Conservation (phyloP, 2,113 vertebrate species). For the Mormoops blainvillei region DNA sequence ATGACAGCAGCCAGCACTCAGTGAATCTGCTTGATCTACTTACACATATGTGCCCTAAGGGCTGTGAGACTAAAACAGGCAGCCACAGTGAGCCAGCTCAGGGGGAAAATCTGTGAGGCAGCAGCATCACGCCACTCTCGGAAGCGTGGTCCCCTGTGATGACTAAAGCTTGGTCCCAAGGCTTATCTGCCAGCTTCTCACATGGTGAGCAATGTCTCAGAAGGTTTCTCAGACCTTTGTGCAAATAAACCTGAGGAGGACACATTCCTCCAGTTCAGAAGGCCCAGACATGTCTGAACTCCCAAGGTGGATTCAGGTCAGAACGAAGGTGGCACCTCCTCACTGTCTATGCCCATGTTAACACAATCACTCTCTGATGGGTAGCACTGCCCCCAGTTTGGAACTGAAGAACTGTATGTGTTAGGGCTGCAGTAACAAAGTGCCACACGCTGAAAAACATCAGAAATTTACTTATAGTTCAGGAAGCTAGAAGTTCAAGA, state of each 20-base stretch:
- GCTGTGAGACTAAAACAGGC: not conserved
- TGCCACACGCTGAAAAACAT: not conserved
- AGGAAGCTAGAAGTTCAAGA: not conserved
- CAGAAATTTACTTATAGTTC: not conserved
- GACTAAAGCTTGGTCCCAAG: not conserved
- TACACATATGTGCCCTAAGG: not conserved
- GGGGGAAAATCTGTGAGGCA: not conserved
- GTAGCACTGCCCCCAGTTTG: not conserved
- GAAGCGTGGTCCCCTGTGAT: not conserved
- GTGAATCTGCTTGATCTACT: not conserved
- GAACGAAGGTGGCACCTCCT: not conserved
- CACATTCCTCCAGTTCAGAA: not conserved
- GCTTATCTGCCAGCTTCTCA: not conserved
- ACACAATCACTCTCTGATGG: not conserved
- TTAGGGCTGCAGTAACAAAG: not conserved
- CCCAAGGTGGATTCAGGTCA: not conserved
- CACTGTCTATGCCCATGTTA: not conserved
- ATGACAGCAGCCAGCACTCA: not conserved
- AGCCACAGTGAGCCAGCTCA: not conserved
- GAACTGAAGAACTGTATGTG: not conserved
- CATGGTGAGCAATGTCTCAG: not conserved
- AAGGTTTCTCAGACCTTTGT: not conserved
- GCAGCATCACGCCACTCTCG: not conserved
- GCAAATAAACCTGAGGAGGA: not conserved
- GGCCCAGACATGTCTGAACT: not conserved